A percentile compares a stretch with the other conserved stretches of the same genome.
Conservation (phyloP, 92 coral and sea anemone genomes). For the Galaxea fascicularis region DNA sequence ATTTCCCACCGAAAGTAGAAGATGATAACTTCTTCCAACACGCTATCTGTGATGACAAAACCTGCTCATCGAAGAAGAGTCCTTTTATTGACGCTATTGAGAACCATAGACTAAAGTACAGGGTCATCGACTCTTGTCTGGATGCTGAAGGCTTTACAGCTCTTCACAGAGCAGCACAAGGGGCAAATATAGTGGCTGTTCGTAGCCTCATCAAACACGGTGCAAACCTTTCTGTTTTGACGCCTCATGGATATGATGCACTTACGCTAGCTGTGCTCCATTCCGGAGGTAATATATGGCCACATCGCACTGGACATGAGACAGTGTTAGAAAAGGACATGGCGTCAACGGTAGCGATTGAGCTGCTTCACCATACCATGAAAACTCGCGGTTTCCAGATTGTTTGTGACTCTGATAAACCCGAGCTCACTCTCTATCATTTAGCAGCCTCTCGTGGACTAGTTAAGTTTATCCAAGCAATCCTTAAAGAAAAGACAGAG, state of each 20-base stretch:
- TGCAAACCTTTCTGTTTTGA: neutral
- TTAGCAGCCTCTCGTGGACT: constrained; percentile 83
- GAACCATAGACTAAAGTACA: neutral
- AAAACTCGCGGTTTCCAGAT: constrained; percentile 2
- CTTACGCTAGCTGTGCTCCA: constrained; percentile 12
- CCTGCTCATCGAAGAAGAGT: neutral
- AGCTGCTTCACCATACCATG: constrained; percentile 36
- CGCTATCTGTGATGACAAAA: neutral
- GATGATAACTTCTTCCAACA: constrained; percentile 3
- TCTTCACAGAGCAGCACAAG: constrained; percentile 74
- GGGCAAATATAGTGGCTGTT: constrained; percentile 67
- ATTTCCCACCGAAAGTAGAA: neutral
- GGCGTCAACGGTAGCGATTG: constrained; percentile 5
- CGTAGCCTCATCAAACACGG: constrained; percentile 13
- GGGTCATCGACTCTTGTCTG: constrained; percentile 40
- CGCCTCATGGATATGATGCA: constrained; percentile 9
- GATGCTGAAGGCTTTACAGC: constrained; percentile 66
- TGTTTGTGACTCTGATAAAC: constrained; percentile 31
- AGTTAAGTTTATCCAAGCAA: constrained; percentile 39
- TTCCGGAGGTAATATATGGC: constrained; percentile 5
- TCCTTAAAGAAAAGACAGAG: constrained; percentile 30
- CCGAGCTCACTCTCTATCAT: constrained; percentile 66
- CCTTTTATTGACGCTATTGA: neutral
- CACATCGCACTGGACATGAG: neutral
- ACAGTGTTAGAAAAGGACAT: neutral